phyloP scores from a whole-genome alignment of 2,797 vertebrate genomes.

The Pangasius larnaudii region DNA sequence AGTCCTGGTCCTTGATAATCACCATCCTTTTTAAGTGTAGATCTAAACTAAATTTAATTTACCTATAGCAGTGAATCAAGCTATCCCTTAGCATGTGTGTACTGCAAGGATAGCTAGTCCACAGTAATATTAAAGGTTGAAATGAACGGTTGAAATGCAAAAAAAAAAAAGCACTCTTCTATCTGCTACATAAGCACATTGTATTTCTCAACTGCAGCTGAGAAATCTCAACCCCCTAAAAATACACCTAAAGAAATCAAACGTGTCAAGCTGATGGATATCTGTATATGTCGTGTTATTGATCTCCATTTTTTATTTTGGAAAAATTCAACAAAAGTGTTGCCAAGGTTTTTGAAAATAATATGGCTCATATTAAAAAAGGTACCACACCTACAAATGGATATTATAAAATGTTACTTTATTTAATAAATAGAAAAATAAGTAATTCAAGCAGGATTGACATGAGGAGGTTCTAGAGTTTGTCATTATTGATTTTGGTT shows the following conservation, averaged over 20 bases:
- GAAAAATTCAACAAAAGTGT: neutral
- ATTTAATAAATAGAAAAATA: neutral
- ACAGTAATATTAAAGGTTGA: neutral
- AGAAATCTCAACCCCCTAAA: neutral
- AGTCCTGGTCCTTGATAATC: neutral
- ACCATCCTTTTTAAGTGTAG: neutral
- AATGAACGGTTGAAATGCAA: neutral
- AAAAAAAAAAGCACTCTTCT: neutral
- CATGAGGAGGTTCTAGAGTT: neutral
- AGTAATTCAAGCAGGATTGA: slow-evolving; percentile 17
- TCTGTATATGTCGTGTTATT: neutral
- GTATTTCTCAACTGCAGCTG: neutral
- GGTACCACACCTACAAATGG: neutral
- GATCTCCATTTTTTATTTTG: neutral
- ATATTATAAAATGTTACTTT: neutral
- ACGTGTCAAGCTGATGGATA: neutral
- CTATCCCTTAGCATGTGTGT: neutral
- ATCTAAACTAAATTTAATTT: neutral
- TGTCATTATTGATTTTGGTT: slow-evolving; percentile 45
- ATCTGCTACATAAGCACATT: neutral
- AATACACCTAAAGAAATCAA: neutral
- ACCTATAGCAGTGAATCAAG: neutral
- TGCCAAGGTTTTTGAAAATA: neutral
- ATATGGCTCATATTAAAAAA: neutral
- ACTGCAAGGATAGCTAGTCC: neutral